Percentiles rank a stretch among this genome's conserved stretches.
phyloP scores from a whole-genome alignment of 2,888 invertebrate species.

The Prostheceraeus crozeri region DNA sequence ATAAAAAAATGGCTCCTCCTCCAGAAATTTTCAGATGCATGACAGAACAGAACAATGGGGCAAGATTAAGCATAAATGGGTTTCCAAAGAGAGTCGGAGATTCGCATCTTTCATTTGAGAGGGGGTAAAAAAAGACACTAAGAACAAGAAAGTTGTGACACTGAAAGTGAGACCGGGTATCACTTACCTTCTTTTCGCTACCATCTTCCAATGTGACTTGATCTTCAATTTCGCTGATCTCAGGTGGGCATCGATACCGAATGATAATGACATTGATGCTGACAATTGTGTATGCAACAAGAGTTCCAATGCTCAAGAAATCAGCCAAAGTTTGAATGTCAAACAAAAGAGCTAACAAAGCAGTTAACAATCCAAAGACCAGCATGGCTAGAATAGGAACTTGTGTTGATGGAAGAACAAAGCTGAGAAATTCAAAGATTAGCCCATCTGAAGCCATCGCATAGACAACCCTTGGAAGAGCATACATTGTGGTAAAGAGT shows the following conservation, averaged over 20 bases:
- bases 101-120: no score
- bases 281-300: constrained; percentile 80
- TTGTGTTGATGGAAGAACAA: constrained; percentile 70
- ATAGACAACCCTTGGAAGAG: constrained; percentile 75
- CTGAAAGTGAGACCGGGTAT: neutral
- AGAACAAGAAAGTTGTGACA: no score
- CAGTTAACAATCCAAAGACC: constrained; percentile 48
- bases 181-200: constrained; percentile 46
- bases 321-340: constrained; percentile 82
- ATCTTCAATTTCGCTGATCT: constrained; percentile 16
- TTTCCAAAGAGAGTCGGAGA: no score
- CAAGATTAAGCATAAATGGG: no score
- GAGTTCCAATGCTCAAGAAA: constrained; percentile 74
- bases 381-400: constrained; percentile 52
- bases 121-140: no score
- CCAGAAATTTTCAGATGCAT: no score
- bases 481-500: constrained; percentile 71
- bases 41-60: no score
- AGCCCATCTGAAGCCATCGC: constrained; percentile 83
- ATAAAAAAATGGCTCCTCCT: no score
- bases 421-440: constrained; percentile 66
- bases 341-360: constrained; percentile 70
- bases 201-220: constrained; percentile 15
- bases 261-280: constrained; percentile 79
- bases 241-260: constrained; percentile 65